Evolutionary conservation across 2,888 invertebrate species (phyloP).

Genomic region (Tetragonula carbonaria): DNA sequence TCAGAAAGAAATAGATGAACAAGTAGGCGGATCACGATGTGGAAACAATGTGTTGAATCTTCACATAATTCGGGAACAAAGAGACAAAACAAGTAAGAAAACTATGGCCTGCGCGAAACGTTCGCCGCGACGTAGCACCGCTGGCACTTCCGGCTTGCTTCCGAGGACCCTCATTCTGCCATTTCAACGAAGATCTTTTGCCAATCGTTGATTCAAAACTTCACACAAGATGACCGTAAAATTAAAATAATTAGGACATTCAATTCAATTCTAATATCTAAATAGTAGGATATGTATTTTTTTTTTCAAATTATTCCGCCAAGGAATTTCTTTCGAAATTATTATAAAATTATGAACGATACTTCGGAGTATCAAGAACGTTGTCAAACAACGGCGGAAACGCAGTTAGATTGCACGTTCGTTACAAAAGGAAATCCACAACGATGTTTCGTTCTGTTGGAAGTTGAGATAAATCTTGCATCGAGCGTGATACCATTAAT

Average conservation of each 20-base stretch:
- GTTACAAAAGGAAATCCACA: constrained; percentile 11
- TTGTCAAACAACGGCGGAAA: background rate
- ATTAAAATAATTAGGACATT: too few species aligned
- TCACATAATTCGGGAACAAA: constrained; percentile 39
- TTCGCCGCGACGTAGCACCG: constrained; percentile 67
- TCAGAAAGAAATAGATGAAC: constrained; percentile 55
- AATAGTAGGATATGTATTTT: background rate
- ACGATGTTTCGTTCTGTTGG: background rate
- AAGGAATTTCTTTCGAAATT: background rate
- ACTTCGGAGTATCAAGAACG: background rate
- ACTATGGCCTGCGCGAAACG: constrained; percentile 62
- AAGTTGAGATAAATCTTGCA: background rate
- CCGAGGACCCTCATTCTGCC: background rate
- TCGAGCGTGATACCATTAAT: constrained; percentile 7
- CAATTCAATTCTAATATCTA: too few species aligned
- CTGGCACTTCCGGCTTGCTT: constrained; percentile 32
- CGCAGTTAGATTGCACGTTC: background rate
- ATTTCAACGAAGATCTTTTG: background rate
- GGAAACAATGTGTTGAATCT: constrained; percentile 28
- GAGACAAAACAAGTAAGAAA: constrained; percentile 56
- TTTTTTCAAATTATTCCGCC: background rate
- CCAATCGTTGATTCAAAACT: background rate
- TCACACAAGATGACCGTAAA: too few species aligned
- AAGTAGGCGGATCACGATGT: constrained; percentile 23
- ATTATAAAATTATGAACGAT: background rate